phyloP scores from a whole-genome alignment of 1,140 invertebrate species.

The Drosophila varians region DNA sequence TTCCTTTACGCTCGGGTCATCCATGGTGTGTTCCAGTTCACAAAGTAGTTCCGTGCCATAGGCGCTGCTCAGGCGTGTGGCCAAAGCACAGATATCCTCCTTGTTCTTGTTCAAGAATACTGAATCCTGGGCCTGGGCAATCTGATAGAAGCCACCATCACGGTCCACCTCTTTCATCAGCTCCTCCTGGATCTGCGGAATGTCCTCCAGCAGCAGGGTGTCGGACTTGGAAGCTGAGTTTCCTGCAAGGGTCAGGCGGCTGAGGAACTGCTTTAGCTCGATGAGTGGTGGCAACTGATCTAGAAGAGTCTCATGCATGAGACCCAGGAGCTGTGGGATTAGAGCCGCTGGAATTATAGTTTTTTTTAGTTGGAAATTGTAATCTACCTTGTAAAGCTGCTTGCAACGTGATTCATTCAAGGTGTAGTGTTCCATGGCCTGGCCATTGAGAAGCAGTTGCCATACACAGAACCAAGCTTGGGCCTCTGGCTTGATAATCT shows the following conservation, averaged over 20 bases:
- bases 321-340: conserved; percentile 80
- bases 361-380: background rate
- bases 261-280: conserved; percentile 89
- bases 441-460: conserved; percentile 87
- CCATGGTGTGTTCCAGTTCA: conserved; percentile 77
- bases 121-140: conserved; percentile 85
- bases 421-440: conserved; percentile 87
- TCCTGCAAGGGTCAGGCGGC: conserved; percentile 72
- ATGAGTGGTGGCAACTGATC: conserved; percentile 90
- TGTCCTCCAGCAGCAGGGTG: conserved; percentile 85
- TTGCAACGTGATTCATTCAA: conserved; percentile 88
- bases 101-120: conserved; percentile 85
- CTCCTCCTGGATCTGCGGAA: conserved; percentile 83
- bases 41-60: conserved; percentile 85
- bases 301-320: conserved; percentile 86
- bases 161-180: conserved; percentile 83
- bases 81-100: conserved; percentile 84
- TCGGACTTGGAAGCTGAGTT: conserved; percentile 53
- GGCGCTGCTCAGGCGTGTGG: conserved; percentile 83
- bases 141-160: conserved; percentile 85
- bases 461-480: conserved; percentile 90
- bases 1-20: background rate
- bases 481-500: conserved; percentile 87
- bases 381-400: conserved; percentile 84
- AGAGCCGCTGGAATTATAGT: background rate